Evolutionary conservation across 2,113 vertebrate species (phyloP).

Genomic region (Octodon degus): DNA sequence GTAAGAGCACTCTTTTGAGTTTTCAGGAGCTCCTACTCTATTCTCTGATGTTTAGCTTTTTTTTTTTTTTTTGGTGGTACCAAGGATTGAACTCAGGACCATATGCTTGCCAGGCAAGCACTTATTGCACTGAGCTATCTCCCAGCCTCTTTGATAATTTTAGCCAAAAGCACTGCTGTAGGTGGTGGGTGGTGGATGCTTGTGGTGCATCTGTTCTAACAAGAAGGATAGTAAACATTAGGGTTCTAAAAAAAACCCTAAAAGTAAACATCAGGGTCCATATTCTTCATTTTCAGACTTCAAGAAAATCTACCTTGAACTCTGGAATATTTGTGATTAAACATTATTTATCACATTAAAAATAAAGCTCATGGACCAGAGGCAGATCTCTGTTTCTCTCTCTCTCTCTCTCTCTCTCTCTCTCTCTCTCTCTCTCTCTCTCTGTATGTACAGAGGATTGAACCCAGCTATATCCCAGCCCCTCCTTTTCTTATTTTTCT

Average conservation of each 20-base stretch:
- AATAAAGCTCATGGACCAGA: not conserved
- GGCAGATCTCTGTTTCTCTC: not conserved
- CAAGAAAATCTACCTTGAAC: not conserved
- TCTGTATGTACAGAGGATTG: not conserved
- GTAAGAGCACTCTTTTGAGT: not conserved
- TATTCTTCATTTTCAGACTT: not conserved
- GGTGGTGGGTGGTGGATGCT: not conserved
- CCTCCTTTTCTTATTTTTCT: not conserved
- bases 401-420: too few species aligned
- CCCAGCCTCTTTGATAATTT: not conserved
- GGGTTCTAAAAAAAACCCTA: not conserved
- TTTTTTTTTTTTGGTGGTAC: too few species aligned
- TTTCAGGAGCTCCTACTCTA: not conserved
- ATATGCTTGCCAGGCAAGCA: too few species aligned
- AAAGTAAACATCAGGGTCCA: not conserved
- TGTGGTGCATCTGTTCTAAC: not conserved
- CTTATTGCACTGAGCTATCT: too few species aligned
- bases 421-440: not conserved
- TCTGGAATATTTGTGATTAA: conserved; percentile 24
- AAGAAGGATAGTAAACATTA: not conserved
- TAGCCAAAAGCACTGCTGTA: not conserved
- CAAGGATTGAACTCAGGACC: too few species aligned
- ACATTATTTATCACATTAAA: not conserved
- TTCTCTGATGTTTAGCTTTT: not conserved
- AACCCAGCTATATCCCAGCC: not conserved